Percentiles rank a stretch among this genome's conserved stretches.
phyloP scores from a whole-genome alignment of 2,888 invertebrate species.

The Schizotus pectinicornis region DNA sequence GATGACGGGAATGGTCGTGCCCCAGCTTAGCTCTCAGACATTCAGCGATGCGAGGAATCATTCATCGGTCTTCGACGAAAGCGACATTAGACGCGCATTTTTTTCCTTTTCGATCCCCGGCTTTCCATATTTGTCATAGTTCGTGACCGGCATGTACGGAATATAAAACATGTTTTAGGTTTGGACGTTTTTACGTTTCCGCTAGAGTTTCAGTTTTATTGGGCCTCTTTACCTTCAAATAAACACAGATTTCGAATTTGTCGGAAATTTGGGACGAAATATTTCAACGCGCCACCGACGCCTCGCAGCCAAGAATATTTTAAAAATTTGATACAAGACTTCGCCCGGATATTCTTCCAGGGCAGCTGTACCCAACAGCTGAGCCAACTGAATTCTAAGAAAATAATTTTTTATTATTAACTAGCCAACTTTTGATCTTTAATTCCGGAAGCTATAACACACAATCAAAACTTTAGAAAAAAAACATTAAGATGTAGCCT shows the following conservation, averaged over 20 bases:
- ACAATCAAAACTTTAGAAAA: too few relatives aligned
- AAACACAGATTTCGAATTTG: constrained; percentile 30
- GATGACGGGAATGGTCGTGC: constrained; percentile 17
- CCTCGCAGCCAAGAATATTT: constrained; percentile 3
- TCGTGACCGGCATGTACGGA: constrained; percentile 43
- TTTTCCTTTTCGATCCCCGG: constrained; percentile 36
- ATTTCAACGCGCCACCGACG: constrained; percentile 3
- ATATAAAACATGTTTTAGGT: constrained; percentile 27
- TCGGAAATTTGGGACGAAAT: constrained; percentile 18
- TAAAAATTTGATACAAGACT: not conserved
- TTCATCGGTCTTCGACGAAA: constrained; percentile 42
- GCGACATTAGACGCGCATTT: constrained; percentile 40
- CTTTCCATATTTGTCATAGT: constrained; percentile 47
- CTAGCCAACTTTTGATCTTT: too few relatives aligned
- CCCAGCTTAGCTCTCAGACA: constrained; percentile 32
- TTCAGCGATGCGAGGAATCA: constrained; percentile 39
- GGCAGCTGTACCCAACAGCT: too few relatives aligned
- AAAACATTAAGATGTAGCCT: too few relatives aligned
- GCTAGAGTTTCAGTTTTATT: constrained; percentile 22
- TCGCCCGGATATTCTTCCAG: too few relatives aligned
- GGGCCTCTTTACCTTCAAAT: constrained; percentile 27
- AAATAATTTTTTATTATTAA: not conserved
- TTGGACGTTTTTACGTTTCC: constrained; percentile 27
- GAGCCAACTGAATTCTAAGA: too few relatives aligned
- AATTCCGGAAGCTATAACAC: too few relatives aligned